Conservation (phyloP, 2,888 invertebrate genomes). For the Agrilus mali region DNA sequence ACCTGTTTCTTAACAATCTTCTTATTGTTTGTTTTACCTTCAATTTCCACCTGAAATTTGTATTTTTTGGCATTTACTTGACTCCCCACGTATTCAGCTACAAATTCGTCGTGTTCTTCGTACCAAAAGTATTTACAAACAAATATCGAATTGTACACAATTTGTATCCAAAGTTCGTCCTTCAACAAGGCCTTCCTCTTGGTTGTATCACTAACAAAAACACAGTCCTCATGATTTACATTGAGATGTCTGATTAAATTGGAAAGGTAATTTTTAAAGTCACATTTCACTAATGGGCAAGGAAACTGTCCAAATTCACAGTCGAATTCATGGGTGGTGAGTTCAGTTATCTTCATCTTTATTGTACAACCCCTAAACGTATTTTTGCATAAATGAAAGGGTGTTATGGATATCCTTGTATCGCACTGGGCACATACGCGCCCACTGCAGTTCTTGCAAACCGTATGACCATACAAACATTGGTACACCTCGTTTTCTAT, state of each 20-base stretch:
- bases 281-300: constrained; percentile 18
- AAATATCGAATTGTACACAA: constrained; percentile 20
- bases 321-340: constrained; percentile 18
- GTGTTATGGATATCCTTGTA: constrained; percentile 14
- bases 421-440: constrained; percentile 19
- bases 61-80: constrained; percentile 18
- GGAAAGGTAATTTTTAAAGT: constrained; percentile 9
- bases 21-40: constrained; percentile 2
- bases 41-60: constrained; percentile 15
- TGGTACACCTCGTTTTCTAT: constrained; percentile 11
- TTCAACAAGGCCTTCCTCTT: constrained; percentile 13
- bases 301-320: constrained; percentile 19
- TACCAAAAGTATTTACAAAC: constrained; percentile 22
- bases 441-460: constrained; percentile 19
- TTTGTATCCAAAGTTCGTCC: constrained; percentile 19
- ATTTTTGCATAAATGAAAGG: constrained; percentile 20
- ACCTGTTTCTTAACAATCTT: constrained; percentile 6
- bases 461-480: constrained; percentile 19
- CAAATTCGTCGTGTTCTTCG: constrained; percentile 19
- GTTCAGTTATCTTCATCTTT: constrained; percentile 12
- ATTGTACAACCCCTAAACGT: constrained; percentile 18
- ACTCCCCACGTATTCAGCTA: constrained; percentile 20
- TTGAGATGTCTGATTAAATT: constrained; percentile 17
- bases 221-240: constrained; percentile 14
- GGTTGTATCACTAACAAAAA: constrained; percentile 14